Percentiles rank a stretch among this genome's conserved stretches.
Evolutionary conservation across 2,113 vertebrate genomes (phyloP).

Genomic region (Mystacornis crossleyi): DNA sequence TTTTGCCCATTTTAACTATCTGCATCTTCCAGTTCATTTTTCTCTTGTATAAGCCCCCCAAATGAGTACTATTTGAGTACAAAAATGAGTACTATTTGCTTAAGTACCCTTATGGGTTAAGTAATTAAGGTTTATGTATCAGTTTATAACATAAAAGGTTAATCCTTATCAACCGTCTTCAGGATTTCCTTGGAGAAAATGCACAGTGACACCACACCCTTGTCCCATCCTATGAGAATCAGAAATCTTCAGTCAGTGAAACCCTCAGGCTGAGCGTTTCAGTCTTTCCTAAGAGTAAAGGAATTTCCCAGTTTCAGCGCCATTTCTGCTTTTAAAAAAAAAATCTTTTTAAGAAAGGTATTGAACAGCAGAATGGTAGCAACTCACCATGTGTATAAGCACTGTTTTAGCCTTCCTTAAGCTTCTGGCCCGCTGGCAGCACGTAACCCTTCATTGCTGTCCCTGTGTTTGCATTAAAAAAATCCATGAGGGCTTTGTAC

Average conservation of each 20-base stretch:
- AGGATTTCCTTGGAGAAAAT: neutral
- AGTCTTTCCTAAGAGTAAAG: neutral
- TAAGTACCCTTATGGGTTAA: neutral
- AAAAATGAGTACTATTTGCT: neutral
- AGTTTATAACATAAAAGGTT: neutral
- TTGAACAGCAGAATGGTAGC: neutral
- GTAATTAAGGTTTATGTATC: neutral
- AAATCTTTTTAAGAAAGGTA: neutral
- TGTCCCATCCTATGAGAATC: neutral
- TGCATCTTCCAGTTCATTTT: neutral
- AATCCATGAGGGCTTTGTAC: neutral
- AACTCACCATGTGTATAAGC: neutral
- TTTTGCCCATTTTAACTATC: constrained; percentile 41
- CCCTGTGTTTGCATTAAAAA: neutral
- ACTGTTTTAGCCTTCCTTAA: neutral
- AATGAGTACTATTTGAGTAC: neutral
- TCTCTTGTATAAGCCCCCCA: neutral
- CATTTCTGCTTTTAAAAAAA: neutral
- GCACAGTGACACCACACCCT: neutral
- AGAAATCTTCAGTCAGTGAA: neutral
- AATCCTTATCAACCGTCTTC: neutral
- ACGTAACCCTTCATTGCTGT: neutral
- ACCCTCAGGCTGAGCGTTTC: neutral
- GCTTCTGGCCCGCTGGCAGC: neutral
- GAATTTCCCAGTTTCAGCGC: neutral